Percentiles rank a stretch among this genome's conserved stretches.
Conservation (phyloP, 2,797 vertebrate species). For the Simalia tracyae region DNA sequence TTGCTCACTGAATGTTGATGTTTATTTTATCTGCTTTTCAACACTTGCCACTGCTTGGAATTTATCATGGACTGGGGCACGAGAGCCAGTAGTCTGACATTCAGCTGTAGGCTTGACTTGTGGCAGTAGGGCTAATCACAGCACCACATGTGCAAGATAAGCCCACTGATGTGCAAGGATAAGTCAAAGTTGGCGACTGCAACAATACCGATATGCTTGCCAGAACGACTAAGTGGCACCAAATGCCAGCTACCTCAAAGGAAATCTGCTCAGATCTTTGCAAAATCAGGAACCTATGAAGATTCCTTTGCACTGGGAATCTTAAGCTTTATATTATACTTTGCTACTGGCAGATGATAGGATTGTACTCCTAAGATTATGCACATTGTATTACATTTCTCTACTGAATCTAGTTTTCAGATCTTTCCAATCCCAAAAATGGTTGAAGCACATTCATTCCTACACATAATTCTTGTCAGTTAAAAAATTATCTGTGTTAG, state of each 20-base stretch:
- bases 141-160: not conserved
- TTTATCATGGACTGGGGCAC: no score
- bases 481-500: no score
- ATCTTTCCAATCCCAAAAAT: not conserved
- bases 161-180: not conserved
- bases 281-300: not conserved
- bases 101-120: not conserved
- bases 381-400: not conserved
- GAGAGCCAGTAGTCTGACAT: not conserved
- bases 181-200: not conserved
- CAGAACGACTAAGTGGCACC: not conserved
- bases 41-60: not conserved
- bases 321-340: not conserved
- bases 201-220: not conserved
- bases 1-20: no score
- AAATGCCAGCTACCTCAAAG: not conserved
- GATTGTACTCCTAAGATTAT: no score
- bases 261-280: not conserved
- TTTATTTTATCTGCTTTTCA: not conserved
- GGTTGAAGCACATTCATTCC: no score
- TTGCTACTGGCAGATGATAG: no score
- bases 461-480: no score
- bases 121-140: not conserved
- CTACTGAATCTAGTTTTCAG: slow-evolving; percentile 26
- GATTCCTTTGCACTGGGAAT: not conserved